Percentiles rank a stretch among this genome's conserved stretches.
Conservation (phyloP, 2,113 vertebrate genomes). For the Cinclus cinclus region DNA sequence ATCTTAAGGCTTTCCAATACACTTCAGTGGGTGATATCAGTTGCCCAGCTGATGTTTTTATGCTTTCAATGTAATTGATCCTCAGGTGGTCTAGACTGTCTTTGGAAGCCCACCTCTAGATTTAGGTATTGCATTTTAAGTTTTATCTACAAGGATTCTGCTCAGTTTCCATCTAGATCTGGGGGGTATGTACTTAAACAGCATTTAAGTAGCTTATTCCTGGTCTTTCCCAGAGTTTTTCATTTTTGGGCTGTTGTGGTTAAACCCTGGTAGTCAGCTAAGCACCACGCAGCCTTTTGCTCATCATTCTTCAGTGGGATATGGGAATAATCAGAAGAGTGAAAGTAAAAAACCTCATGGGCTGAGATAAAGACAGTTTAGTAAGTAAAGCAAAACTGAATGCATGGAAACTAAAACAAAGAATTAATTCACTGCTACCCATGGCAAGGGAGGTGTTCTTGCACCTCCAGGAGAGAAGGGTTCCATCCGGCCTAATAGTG, state of each 20-base stretch:
- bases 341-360: background rate
- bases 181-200: background rate
- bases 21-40: background rate
- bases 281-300: background rate
- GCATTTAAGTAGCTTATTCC: background rate
- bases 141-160: background rate
- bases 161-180: background rate
- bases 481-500: rapidly evolving
- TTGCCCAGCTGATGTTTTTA: background rate
- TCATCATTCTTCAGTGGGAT: background rate
- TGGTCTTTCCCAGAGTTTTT: background rate
- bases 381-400: background rate
- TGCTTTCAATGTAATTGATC: background rate
- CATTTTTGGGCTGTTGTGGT: background rate
- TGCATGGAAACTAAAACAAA: background rate
- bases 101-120: background rate
- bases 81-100: background rate
- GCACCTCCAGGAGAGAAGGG: background rate
- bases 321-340: background rate
- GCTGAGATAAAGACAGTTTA: background rate
- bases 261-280: background rate
- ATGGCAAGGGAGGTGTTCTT: background rate
- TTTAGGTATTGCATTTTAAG: background rate
- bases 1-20: background rate
- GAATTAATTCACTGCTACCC: background rate